Percentiles rank a stretch among this genome's conserved stretches.
phyloP scores from a whole-genome alignment of 2,113 vertebrate genomes.

The Ctenodactylus gundi region DNA sequence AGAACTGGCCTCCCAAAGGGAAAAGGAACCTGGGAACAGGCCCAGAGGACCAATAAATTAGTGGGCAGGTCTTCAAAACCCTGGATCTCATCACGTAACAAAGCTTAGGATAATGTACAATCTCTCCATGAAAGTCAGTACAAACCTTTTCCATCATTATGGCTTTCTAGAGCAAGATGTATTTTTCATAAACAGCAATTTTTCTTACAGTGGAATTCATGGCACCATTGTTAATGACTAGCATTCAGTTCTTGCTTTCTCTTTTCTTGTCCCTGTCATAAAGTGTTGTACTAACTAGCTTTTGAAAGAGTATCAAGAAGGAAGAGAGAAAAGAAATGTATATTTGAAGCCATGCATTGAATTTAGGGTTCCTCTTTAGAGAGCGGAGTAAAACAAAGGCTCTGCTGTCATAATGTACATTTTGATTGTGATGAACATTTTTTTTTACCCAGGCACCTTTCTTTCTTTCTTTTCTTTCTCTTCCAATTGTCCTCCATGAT shows the following conservation, averaged over 20 bases:
- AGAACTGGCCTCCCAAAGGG: conserved; percentile 51
- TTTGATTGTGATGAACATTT: background rate
- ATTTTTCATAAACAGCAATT: background rate
- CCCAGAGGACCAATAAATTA: conserved; percentile 57
- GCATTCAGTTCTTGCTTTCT: background rate
- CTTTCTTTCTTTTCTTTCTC: background rate
- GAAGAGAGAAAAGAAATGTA: background rate
- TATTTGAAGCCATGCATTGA: background rate
- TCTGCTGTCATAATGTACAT: background rate
- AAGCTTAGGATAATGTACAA: background rate
- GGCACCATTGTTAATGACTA: background rate
- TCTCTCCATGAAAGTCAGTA: background rate
- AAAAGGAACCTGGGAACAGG: conserved; percentile 56
- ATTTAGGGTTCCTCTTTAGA: conserved; percentile 6
- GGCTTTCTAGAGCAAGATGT: background rate
- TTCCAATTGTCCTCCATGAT: conserved; percentile 48
- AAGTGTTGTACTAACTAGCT: background rate
- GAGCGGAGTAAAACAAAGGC: background rate
- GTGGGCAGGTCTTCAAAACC: conserved; percentile 4
- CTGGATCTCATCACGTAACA: conserved; percentile 46
- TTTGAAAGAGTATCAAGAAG: background rate
- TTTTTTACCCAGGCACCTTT: background rate
- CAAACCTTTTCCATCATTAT: background rate
- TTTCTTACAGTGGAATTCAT: background rate
- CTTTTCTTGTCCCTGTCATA: background rate